phyloP scores from a whole-genome alignment of 2,113 vertebrate genomes.

The Actenoides hombroni region DNA sequence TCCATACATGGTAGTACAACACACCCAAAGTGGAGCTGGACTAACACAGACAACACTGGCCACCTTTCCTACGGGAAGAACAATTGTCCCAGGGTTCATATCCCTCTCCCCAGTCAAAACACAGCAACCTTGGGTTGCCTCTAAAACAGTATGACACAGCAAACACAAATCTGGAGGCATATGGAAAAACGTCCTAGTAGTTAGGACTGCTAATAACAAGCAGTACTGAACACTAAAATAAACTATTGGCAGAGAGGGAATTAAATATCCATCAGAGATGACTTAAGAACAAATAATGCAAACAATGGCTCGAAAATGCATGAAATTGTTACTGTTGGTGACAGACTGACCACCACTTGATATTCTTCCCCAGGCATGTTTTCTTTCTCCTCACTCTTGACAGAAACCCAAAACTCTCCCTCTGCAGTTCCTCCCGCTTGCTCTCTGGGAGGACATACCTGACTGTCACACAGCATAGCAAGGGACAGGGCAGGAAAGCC shows the following conservation, averaged over 20 bases:
- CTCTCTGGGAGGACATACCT: fast-evolving
- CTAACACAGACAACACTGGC: fast-evolving
- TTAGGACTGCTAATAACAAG: background rate
- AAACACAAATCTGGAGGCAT: background rate
- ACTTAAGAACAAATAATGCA: background rate
- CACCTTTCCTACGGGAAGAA: background rate
- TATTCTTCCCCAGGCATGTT: background rate
- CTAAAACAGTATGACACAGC: too few relatives aligned
- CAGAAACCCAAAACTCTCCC: background rate
- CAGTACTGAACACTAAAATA: background rate
- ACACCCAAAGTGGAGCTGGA: background rate
- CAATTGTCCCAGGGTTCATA: background rate
- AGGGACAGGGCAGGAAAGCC: background rate
- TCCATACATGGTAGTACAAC: background rate
- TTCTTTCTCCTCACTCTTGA: fast-evolving
- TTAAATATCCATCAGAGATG: background rate
- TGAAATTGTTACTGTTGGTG: background rate
- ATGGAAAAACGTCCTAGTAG: background rate
- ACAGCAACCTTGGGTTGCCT: background rate
- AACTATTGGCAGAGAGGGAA: background rate
- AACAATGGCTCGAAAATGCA: background rate
- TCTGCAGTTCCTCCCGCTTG: background rate
- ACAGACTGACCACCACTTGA: background rate
- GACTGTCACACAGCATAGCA: fast-evolving
- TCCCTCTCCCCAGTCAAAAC: background rate